phyloP scores from a whole-genome alignment of 2,113 vertebrate species.

The Zosterops pallidus region DNA sequence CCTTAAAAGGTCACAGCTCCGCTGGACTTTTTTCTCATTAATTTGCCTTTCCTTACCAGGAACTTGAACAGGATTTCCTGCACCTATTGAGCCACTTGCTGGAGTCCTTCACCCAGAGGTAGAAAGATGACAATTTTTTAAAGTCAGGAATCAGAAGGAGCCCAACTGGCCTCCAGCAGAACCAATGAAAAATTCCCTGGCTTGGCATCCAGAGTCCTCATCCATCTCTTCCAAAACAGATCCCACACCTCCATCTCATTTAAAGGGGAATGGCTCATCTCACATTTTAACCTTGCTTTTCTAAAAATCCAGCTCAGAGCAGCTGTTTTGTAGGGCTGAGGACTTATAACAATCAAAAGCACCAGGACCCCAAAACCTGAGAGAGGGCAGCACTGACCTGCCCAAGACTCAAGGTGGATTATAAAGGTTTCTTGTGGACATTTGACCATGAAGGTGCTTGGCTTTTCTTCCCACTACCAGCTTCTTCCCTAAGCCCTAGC shows the following conservation, averaged over 20 bases:
- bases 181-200: not conserved
- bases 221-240: not conserved
- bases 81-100: not conserved
- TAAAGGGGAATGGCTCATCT: not conserved
- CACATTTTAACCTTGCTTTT: not conserved
- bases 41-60: not conserved
- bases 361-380: not conserved
- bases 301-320: not conserved
- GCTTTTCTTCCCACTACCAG: not conserved
- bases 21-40: not conserved
- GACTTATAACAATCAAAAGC: not conserved
- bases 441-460: not conserved
- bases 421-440: not conserved
- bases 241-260: not conserved
- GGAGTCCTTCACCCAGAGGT: not conserved
- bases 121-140: not conserved
- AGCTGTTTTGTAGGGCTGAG: not conserved
- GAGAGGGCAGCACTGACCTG: not conserved
- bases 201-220: not conserved
- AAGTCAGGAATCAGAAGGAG: not conserved
- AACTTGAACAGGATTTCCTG: not conserved
- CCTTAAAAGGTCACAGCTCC: not conserved
- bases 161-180: not conserved
- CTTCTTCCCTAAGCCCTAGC: slow-evolving; percentile 13
- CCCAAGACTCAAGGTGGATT: not conserved